phyloP scores from a whole-genome alignment of 2,797 vertebrate species.

The Danionella dracula region DNA sequence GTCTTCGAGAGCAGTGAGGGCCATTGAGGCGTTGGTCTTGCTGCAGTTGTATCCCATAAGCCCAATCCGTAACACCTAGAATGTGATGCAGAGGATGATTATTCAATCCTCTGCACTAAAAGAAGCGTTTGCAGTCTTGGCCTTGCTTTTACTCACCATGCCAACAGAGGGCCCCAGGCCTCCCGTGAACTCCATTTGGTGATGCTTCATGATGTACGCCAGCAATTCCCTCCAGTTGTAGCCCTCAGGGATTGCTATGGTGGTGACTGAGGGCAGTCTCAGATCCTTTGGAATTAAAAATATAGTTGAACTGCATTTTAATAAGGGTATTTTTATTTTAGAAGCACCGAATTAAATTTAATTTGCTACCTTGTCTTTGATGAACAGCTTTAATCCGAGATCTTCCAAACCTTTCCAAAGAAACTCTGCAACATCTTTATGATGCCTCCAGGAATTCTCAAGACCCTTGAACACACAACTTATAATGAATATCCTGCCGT shows the following conservation, averaged over 20 bases:
- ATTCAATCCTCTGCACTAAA: background rate
- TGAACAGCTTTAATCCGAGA: slow-evolving; percentile 85
- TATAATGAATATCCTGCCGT: background rate
- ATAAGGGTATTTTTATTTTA: background rate
- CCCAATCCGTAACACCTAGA: slow-evolving; percentile 87
- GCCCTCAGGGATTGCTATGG: slow-evolving; percentile 76
- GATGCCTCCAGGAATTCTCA: slow-evolving; percentile 81
- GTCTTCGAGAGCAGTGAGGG: slow-evolving; percentile 73
- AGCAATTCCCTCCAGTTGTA: slow-evolving; percentile 83
- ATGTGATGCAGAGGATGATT: background rate
- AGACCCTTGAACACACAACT: slow-evolving; percentile 73
- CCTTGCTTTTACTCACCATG: slow-evolving; percentile 69
- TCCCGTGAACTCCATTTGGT: slow-evolving; percentile 82
- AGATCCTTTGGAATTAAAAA: slow-evolving; percentile 62
- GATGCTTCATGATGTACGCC: slow-evolving; percentile 78
- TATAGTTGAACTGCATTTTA: background rate
- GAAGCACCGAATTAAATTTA: too few species aligned
- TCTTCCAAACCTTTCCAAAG: slow-evolving; percentile 76
- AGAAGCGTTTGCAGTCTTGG: background rate
- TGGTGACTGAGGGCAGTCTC: slow-evolving; percentile 87
- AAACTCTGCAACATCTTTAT: slow-evolving; percentile 70
- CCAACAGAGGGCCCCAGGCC: slow-evolving; percentile 84
- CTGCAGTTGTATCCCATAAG: slow-evolving; percentile 93
- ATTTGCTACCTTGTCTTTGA: slow-evolving; percentile 84
- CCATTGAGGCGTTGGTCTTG: slow-evolving; percentile 73